Conservation (phyloP, 2,888 invertebrate species). For the Gandaritis pyraliata region DNA sequence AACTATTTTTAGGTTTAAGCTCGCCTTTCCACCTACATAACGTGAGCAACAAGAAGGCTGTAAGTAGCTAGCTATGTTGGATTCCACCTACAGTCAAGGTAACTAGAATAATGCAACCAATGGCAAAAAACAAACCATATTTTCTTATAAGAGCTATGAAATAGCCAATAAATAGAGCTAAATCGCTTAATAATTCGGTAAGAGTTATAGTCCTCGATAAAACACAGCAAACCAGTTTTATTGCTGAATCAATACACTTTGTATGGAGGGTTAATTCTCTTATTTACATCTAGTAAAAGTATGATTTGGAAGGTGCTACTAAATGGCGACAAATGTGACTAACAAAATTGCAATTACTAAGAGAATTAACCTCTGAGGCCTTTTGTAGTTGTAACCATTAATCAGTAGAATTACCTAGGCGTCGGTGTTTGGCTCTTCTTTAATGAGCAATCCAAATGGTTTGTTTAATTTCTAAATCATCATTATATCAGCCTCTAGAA, state of each 20-base stretch:
- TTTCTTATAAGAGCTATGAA: constrained; percentile 5
- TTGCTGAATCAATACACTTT: constrained; percentile 63
- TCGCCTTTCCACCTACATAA: too few relatives aligned
- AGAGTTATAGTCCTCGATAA: constrained; percentile 72
- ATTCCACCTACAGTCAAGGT: too few relatives aligned
- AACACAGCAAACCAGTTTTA: constrained; percentile 61
- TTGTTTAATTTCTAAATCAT: neutral
- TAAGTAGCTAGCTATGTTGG: too few relatives aligned
- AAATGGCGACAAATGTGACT: too few relatives aligned
- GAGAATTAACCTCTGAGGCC: neutral
- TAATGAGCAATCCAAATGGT: constrained; percentile 3
- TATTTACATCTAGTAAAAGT: too few relatives aligned
- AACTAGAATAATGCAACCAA: neutral
- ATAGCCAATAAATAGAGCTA: constrained; percentile 63
- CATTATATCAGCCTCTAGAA: too few relatives aligned
- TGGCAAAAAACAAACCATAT: neutral
- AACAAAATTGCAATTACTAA: too few relatives aligned
- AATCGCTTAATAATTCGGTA: constrained; percentile 68
- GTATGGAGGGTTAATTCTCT: neutral
- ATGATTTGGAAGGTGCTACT: too few relatives aligned
- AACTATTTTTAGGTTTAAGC: too few relatives aligned
- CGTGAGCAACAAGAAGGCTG: too few relatives aligned
- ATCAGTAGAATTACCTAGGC: constrained; percentile 19
- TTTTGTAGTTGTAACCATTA: constrained; percentile 16
- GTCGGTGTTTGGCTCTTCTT: constrained; percentile 5